Conservation (phyloP, 2,888 invertebrate species). For the Eupsilia transversa region DNA sequence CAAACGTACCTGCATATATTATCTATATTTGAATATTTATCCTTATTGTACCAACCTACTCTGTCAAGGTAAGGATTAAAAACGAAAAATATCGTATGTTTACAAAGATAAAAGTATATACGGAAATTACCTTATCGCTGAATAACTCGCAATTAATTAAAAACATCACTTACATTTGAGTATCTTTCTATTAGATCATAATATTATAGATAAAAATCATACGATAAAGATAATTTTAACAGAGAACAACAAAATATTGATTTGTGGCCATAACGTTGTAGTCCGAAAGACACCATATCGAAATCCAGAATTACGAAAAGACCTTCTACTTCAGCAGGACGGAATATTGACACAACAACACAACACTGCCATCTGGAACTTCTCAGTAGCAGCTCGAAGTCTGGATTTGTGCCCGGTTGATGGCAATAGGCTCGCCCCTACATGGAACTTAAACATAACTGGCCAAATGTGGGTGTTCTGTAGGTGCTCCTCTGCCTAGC, state of each 20-base stretch:
- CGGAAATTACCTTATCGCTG: conserved; percentile 34
- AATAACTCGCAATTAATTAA: conserved; percentile 27
- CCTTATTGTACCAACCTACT: conserved; percentile 18
- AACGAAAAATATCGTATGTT: conserved; percentile 34
- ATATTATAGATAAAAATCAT: not conserved
- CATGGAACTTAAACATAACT: no score
- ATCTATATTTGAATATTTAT: conserved; percentile 26
- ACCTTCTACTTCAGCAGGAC: not conserved
- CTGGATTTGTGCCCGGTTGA: no score
- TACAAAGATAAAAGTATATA: conserved; percentile 40
- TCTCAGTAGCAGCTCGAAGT: no score
- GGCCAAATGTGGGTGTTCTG: no score
- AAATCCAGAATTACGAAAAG: not conserved
- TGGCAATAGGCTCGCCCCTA: no score
- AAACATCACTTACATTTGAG: conserved; percentile 29
- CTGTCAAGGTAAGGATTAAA: conserved; percentile 11
- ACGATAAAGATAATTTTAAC: not conserved
- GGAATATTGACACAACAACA: not conserved
- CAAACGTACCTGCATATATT: not conserved
- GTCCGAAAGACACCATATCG: not conserved
- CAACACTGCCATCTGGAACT: no score
- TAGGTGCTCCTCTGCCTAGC: no score
- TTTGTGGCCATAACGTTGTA: not conserved
- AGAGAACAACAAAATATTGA: not conserved
- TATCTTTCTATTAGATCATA: not conserved